These are phyloP conservation scores for Echinometra lucunter DNA, from an alignment of 53 echinoderm and acorn worm genomes.

Conservation along the genomic window DNA sequence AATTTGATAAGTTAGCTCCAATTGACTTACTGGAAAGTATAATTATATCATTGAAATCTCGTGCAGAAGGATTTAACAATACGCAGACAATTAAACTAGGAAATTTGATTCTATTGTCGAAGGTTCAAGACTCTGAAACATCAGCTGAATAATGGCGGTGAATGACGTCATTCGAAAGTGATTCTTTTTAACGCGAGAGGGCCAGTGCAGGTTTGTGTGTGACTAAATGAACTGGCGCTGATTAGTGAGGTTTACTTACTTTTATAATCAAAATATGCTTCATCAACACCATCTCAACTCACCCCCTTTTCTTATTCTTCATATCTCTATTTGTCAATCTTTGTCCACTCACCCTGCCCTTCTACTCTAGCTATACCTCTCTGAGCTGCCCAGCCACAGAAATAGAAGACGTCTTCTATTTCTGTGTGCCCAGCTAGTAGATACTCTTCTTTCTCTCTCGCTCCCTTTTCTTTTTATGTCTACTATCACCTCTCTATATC, in stretches of 20 bases:
- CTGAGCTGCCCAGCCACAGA: too few relatives aligned
- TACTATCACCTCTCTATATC: too few relatives aligned
- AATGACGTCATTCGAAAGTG: background rate
- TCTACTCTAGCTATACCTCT: background rate
- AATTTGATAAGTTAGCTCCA: background rate
- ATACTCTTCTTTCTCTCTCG: too few relatives aligned
- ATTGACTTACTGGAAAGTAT: background rate
- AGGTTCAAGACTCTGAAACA: background rate
- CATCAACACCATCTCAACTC: too few relatives aligned
- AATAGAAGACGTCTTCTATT: too few relatives aligned
- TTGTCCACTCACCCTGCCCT: background rate
- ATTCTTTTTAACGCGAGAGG: constrained; percentile 21
- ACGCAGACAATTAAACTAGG: background rate
- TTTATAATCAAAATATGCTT: too few relatives aligned
- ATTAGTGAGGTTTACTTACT: background rate
- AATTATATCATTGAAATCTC: background rate
- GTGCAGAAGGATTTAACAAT: background rate
- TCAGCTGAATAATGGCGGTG: constrained; percentile 48
- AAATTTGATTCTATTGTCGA: background rate
- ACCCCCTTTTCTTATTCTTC: background rate
- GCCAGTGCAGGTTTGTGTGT: background rate
- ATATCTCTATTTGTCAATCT: background rate
- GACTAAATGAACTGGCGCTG: background rate
- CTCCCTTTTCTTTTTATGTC: too few relatives aligned
- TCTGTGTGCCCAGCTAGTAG: too few relatives aligned